A percentile compares a stretch with the other conserved stretches of the same genome.
phyloP scores from a whole-genome alignment of 2,797 vertebrate genomes.

The Crossoptilon crossoptilon region DNA sequence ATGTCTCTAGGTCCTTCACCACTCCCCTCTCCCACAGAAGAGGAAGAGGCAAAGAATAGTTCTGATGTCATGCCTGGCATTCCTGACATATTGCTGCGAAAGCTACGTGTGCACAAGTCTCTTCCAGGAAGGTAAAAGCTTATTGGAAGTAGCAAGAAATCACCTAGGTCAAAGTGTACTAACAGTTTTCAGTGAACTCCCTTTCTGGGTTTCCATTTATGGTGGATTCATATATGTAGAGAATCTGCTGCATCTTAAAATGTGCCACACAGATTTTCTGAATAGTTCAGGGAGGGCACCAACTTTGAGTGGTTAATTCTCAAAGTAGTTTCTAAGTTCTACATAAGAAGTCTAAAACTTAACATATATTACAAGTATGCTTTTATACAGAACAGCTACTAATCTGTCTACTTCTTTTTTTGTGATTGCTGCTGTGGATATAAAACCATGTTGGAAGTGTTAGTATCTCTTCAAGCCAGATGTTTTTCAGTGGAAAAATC shows the following conservation, averaged over 20 bases:
- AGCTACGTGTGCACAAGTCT: slow-evolving; percentile 92
- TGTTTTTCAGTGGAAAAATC: neutral
- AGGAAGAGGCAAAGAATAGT: slow-evolving; percentile 86
- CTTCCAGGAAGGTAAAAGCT: slow-evolving; percentile 90
- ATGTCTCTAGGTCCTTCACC: slow-evolving; percentile 80
- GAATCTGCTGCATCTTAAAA: neutral
- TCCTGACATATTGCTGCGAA: slow-evolving; percentile 93
- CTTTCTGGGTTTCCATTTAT: neutral
- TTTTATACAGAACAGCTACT: neutral
- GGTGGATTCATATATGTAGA: neutral
- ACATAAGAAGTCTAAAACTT: neutral
- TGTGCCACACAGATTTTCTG: neutral
- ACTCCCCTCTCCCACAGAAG: slow-evolving; percentile 75
- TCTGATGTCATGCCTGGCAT: slow-evolving; percentile 95
- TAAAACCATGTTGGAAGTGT: neutral
- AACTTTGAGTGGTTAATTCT: neutral
- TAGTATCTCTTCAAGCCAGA: neutral
- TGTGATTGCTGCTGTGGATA: neutral
- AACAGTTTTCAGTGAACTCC: neutral
- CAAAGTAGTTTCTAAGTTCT: neutral
- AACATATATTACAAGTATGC: neutral
- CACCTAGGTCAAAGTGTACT: neutral
- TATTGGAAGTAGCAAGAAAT: neutral
- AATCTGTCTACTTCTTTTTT: neutral
- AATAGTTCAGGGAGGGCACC: neutral